Evolutionary conservation across 1,140 invertebrate species (phyloP).

Genomic region (Lordiphosa collinella): DNA sequence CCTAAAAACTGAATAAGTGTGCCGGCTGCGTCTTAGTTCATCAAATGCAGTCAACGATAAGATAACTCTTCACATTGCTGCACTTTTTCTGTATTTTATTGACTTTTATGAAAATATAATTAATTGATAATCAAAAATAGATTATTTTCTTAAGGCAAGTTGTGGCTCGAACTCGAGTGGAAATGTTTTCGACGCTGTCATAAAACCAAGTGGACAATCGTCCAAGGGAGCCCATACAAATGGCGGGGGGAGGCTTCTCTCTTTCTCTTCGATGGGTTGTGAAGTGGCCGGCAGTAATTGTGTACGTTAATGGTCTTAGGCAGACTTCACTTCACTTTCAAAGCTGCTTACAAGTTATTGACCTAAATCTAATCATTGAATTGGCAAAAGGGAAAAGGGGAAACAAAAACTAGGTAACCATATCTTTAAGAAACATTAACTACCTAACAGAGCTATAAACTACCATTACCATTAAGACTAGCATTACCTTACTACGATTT

Average conservation of each 20-base stretch:
- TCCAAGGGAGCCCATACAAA: slow-evolving; percentile 3
- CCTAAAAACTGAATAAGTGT: slow-evolving; percentile 34
- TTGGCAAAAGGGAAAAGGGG: too few relatives aligned
- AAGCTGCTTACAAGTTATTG: slow-evolving; percentile 54
- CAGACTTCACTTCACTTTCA: slow-evolving; percentile 34
- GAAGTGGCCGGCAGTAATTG: slow-evolving; percentile 33
- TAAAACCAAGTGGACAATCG: slow-evolving; percentile 18
- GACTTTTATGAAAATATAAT: slow-evolving; percentile 49
- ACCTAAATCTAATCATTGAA: slow-evolving; percentile 27
- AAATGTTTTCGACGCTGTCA: slow-evolving; percentile 38
- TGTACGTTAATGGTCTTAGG: slow-evolving; percentile 45
- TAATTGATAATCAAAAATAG: slow-evolving; percentile 69
- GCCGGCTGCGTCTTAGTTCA: slow-evolving; percentile 54
- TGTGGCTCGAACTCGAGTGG: slow-evolving; percentile 15
- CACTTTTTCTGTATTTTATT: slow-evolving; percentile 14
- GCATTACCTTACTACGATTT: too few relatives aligned
- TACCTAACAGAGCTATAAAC: too few relatives aligned
- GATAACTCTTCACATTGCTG: slow-evolving; percentile 30
- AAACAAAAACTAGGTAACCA: too few relatives aligned
- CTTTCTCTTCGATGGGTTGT: background rate
- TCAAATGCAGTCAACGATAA: slow-evolving; percentile 50
- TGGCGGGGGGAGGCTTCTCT: background rate
- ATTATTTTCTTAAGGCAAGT: slow-evolving; percentile 23
- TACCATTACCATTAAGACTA: too few relatives aligned
- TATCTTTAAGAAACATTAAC: too few relatives aligned